Conservation (phyloP, 2,888 invertebrate species). For the Nephrotoma appendiculata region DNA sequence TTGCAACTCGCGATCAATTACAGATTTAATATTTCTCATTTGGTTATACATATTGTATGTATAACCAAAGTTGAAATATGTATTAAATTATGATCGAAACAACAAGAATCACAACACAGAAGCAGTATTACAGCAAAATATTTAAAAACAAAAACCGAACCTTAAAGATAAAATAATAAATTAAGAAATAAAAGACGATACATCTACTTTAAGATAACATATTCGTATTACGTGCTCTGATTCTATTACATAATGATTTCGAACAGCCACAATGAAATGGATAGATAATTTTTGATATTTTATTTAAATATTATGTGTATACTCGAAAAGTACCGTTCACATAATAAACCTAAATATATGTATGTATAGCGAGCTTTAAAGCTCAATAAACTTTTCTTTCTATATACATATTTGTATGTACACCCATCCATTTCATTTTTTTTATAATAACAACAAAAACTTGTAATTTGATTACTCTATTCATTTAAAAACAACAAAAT, state of each 20-base stretch:
- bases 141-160: not conserved
- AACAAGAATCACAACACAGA: not conserved
- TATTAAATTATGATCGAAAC: not conserved
- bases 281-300: not conserved
- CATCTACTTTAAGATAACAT: not conserved
- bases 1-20: no score
- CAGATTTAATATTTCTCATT: no score
- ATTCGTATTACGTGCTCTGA: not conserved
- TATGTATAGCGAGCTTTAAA: not conserved
- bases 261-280: not conserved
- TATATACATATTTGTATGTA: not conserved
- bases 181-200: not conserved
- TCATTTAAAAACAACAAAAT: not conserved
- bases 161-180: not conserved
- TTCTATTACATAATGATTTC: not conserved
- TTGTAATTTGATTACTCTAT: not conserved
- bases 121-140: not conserved
- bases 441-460: not conserved
- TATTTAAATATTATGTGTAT: not conserved
- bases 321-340: no score
- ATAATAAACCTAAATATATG: not conserved
- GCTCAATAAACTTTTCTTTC: not conserved
- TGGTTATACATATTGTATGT: no score
- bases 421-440: not conserved
- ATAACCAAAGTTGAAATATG: no score